A percentile compares a stretch with the other conserved stretches of the same genome.
Conservation (phyloP, 2,797 vertebrate species). For the Silurus lanzhouensis region DNA sequence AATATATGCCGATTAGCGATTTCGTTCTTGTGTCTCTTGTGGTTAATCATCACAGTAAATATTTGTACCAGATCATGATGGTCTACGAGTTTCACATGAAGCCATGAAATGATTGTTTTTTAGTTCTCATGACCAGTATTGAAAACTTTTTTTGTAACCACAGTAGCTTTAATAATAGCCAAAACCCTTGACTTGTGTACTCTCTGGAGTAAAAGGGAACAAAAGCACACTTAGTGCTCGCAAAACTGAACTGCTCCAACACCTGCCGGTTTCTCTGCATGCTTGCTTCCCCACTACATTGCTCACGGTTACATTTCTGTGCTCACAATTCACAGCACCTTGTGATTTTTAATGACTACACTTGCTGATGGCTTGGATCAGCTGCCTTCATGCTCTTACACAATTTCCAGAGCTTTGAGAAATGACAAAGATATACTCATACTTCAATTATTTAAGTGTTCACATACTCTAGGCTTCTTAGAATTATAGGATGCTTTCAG, state of each 20-base stretch:
- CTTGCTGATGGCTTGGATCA: not conserved
- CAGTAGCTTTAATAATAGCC: not conserved
- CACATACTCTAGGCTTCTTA: not conserved
- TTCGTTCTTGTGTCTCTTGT: slow-evolving; percentile 17
- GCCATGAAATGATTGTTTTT: not conserved
- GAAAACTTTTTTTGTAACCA: not conserved
- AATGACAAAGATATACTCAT: not conserved
- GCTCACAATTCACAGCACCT: not conserved
- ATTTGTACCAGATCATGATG: slow-evolving; percentile 10
- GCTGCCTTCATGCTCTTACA: not conserved
- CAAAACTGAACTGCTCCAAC: not conserved
- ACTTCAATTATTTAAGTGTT: not conserved
- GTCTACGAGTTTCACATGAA: not conserved
- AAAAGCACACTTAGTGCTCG: not conserved
- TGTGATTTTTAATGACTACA: not conserved
- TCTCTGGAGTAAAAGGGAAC: not conserved
- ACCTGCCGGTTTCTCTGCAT: not conserved
- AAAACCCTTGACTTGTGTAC: not conserved
- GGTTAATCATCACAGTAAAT: slow-evolving; percentile 17
- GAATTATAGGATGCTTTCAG: not conserved
- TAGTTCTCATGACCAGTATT: not conserved
- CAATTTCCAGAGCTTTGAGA: not conserved
- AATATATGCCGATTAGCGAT: slow-evolving; percentile 3
- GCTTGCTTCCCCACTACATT: not conserved
- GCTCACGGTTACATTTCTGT: not conserved